phyloP scores from a whole-genome alignment of 2,797 vertebrate species.

The Sebastes kiyomatsui region DNA sequence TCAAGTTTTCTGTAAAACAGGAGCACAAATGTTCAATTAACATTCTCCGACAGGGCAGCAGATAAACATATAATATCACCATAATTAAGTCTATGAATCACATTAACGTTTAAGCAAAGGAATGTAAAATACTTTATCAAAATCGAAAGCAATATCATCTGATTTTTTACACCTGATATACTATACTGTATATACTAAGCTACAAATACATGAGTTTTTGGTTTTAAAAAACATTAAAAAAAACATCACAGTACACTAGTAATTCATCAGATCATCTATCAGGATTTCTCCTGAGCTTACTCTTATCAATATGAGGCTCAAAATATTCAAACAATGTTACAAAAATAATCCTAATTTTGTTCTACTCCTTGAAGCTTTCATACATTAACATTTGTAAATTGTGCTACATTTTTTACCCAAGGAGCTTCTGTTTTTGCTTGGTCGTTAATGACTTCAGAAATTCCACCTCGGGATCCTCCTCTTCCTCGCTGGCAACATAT shows the following conservation, averaged over 20 bases:
- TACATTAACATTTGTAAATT: neutral
- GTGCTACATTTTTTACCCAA: constrained; percentile 82
- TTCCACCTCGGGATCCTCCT: constrained; percentile 97
- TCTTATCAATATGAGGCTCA: neutral
- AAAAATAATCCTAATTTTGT: neutral
- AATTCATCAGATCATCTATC: neutral
- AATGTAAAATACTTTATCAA: neutral
- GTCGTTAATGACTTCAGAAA: constrained; percentile 97
- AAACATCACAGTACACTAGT: neutral
- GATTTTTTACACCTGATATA: neutral
- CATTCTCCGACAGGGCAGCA: neutral
- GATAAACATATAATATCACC: neutral
- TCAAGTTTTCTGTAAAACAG: constrained; percentile 90
- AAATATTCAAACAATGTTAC: neutral
- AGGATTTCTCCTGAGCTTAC: neutral
- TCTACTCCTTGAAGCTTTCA: neutral
- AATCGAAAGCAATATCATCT: neutral
- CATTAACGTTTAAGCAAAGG: neutral
- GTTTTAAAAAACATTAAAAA: neutral
- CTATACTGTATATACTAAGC: neutral
- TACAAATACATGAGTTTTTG: neutral
- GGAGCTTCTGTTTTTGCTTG: constrained; percentile 97
- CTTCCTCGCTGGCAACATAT: constrained; percentile 94
- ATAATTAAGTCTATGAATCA: neutral
- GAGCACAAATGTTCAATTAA: neutral